Conservation (phyloP, 2,113 vertebrate genomes). For the Panthera tigris region DNA sequence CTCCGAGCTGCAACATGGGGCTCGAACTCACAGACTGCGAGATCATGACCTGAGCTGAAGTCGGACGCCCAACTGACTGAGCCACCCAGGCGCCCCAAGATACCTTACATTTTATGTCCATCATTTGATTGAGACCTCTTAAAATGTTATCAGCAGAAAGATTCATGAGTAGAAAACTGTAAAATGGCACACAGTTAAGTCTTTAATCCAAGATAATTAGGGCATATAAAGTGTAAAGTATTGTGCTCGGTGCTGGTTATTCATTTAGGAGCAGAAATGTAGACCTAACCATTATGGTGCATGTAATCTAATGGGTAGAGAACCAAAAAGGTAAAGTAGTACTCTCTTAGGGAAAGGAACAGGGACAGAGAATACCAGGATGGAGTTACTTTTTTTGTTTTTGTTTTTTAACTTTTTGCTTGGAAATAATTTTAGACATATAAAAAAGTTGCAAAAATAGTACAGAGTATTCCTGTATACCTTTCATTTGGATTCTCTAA, state of each 20-base stretch:
- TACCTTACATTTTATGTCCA: neutral
- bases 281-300: neutral
- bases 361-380: neutral
- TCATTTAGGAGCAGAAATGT: neutral
- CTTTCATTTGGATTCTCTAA: neutral
- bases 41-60: too few relatives aligned
- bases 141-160: conserved; percentile 13
- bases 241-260: neutral
- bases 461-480: neutral
- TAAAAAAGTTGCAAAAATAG: neutral
- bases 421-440: conserved; percentile 11
- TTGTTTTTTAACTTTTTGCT: neutral
- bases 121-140: neutral
- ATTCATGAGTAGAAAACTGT: neutral
- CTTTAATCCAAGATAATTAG: neutral
- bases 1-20: too few relatives aligned
- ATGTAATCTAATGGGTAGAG: neutral
- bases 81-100: too few relatives aligned
- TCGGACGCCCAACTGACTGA: too few relatives aligned
- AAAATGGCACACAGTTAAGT: neutral
- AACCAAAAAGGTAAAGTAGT: neutral
- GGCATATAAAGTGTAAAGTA: neutral
- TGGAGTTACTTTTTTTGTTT: neutral
- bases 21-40: too few relatives aligned
- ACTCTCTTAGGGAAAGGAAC: neutral